Percentiles rank a stretch among this genome's conserved stretches.
Conservation (phyloP, 2,797 vertebrate genomes). For the Chiloscyllium punctatum region DNA sequence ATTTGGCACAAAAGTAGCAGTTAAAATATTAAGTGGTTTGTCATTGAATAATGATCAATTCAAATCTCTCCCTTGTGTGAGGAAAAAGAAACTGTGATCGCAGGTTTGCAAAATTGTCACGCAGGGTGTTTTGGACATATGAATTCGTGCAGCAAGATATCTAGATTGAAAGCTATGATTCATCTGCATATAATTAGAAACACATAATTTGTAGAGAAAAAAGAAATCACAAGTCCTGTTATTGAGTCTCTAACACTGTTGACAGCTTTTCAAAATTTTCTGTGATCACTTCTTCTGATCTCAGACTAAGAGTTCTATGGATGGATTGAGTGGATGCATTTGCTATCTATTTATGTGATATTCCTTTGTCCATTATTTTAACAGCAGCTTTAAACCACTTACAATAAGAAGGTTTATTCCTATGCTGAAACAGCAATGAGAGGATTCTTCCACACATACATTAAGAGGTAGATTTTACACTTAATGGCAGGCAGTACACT, state of each 20-base stretch:
- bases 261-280: background rate
- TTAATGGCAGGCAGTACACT: too few species aligned
- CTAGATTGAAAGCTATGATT: conserved; percentile 7
- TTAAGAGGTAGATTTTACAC: background rate
- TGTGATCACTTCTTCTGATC: background rate
- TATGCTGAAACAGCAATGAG: background rate
- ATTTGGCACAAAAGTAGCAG: conserved; percentile 17
- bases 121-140: background rate
- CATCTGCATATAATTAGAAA: conserved; percentile 32
- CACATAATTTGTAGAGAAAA: background rate
- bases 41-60: conserved; percentile 26
- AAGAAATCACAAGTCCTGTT: background rate
- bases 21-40: conserved; percentile 29
- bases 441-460: background rate
- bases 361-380: background rate
- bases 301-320: too few species aligned
- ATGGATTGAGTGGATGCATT: background rate
- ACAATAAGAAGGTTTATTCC: background rate
- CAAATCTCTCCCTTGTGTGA: background rate
- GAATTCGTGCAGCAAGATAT: background rate
- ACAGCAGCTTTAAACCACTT: background rate
- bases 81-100: background rate
- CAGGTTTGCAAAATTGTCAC: background rate
- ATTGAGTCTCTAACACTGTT: background rate
- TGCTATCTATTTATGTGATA: background rate